Percentiles rank a stretch among this genome's conserved stretches.
Conservation (phyloP, 2,888 invertebrate species). For the Cheilosia pagana region DNA sequence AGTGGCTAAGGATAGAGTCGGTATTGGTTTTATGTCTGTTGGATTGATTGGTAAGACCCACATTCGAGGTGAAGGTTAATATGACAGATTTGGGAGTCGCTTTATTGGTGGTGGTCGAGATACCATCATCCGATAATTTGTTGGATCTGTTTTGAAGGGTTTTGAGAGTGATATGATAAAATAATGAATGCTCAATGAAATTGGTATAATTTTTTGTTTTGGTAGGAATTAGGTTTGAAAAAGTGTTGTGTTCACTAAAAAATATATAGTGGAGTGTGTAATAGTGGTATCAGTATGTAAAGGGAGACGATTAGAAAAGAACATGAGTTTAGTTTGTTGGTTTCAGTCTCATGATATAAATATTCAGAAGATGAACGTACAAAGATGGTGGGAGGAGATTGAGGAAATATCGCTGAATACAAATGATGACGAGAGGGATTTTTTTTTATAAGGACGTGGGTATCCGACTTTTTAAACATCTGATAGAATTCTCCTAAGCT, state of each 20-base stretch:
- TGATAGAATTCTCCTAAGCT: no score
- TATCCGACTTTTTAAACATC: no score
- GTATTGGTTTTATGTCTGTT: slow-evolving; percentile 58
- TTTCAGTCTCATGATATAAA: not conserved
- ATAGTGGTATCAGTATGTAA: slow-evolving; percentile 34
- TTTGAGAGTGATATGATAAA: slow-evolving; percentile 68
- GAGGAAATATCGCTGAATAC: not conserved
- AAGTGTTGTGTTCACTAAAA: slow-evolving; percentile 60
- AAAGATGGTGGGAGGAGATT: not conserved
- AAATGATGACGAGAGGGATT: not conserved
- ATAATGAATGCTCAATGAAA: slow-evolving; percentile 69
- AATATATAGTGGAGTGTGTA: slow-evolving; percentile 15
- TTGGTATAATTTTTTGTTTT: slow-evolving; percentile 21
- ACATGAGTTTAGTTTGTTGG: not conserved
- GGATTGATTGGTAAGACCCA: slow-evolving; percentile 70
- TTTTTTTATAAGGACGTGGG: no score
- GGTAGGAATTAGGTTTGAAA: slow-evolving; percentile 19
- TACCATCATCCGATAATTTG: slow-evolving; percentile 72
- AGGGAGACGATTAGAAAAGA: slow-evolving; percentile 29
- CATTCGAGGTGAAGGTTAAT: slow-evolving; percentile 72
- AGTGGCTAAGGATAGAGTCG: slow-evolving; percentile 57
- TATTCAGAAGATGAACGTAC: not conserved
- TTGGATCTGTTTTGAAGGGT: slow-evolving; percentile 70
- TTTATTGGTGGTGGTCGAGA: slow-evolving; percentile 62
- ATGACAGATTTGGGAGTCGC: slow-evolving; percentile 65